These are phyloP conservation scores for Mesembrinibis cayennensis DNA, from an alignment of 2,113 vertebrate genomes.

Conservation along the genomic window DNA sequence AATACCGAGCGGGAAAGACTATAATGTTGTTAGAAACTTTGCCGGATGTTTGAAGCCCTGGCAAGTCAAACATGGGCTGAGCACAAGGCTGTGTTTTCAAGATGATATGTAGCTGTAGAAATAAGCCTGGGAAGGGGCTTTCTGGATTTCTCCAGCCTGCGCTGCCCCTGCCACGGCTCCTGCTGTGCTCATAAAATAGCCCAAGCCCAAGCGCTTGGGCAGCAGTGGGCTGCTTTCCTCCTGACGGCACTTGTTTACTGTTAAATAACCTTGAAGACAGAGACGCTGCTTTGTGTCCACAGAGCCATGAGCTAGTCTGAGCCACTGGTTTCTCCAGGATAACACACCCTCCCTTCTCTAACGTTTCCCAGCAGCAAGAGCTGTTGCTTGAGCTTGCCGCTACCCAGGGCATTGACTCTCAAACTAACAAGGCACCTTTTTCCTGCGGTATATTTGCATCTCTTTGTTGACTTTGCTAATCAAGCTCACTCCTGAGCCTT, in stretches of 20 bases:
- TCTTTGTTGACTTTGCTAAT: constrained; percentile 60
- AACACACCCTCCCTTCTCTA: neutral
- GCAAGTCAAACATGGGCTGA: neutral
- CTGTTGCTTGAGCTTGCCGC: neutral
- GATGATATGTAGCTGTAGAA: neutral
- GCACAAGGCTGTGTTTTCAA: rapidly evolving
- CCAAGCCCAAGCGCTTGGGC: neutral
- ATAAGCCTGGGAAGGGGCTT: neutral
- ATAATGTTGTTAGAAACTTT: rapidly evolving
- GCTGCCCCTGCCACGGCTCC: neutral
- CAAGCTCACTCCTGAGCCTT: constrained; percentile 22
- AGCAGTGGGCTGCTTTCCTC: neutral
- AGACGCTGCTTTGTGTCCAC: neutral
- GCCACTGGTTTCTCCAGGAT: neutral
- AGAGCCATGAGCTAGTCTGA: neutral
- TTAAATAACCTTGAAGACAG: constrained; percentile 37
- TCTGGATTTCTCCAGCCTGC: neutral
- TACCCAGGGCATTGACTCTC: neutral
- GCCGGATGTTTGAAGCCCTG: neutral
- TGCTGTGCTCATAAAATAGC: neutral
- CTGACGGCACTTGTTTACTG: neutral
- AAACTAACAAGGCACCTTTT: neutral
- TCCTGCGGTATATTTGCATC: constrained; percentile 10
- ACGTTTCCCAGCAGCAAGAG: neutral
- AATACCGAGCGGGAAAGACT: neutral